A percentile compares a stretch with the other conserved stretches of the same genome.
These are phyloP conservation scores for Catocala fraxini DNA, from an alignment of 2,888 invertebrate genomes.

Conservation along the genomic window DNA sequence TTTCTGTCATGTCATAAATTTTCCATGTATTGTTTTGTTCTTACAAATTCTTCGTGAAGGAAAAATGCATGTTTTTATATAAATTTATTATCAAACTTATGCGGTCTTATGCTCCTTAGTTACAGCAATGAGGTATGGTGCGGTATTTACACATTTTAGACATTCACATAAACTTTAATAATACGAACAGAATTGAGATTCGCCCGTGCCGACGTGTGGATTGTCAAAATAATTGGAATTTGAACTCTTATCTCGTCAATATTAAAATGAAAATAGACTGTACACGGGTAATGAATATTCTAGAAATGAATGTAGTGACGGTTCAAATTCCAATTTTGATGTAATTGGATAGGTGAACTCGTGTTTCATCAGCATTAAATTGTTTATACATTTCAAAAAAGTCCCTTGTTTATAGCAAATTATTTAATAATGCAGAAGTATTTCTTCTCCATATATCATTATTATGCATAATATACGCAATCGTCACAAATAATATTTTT, in stretches of 20 bases:
- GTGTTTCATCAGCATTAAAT: slow-evolving; percentile 8
- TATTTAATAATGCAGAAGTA: too few relatives aligned
- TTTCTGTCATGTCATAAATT: slow-evolving; percentile 55
- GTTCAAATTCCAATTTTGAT: slow-evolving; percentile 28
- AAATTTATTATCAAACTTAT: slow-evolving; percentile 18
- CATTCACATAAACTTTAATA: slow-evolving; percentile 7
- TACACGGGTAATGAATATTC: slow-evolving; percentile 15
- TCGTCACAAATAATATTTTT: too few relatives aligned
- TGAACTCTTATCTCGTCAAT: slow-evolving; percentile 12
- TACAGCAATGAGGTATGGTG: slow-evolving; percentile 74
- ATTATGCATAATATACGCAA: too few relatives aligned
- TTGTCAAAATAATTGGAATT: slow-evolving; percentile 24
- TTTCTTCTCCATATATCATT: too few relatives aligned
- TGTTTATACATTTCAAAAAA: not conserved
- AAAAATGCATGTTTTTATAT: slow-evolving; percentile 15
- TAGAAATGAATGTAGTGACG: not conserved
- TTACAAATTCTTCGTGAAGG: slow-evolving; percentile 9
- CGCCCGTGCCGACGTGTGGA: slow-evolving; percentile 9
- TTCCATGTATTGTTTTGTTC: not conserved
- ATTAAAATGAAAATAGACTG: slow-evolving; percentile 25
- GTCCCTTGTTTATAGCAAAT: too few relatives aligned
- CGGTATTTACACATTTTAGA: slow-evolving; percentile 57
- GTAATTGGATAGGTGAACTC: slow-evolving; percentile 18
- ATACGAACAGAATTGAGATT: not conserved
- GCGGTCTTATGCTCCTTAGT: slow-evolving; percentile 37